Base-by-base conservation (phyloP, 1,140 invertebrate species). In the Anagrus nilaparvatae region DNA sequence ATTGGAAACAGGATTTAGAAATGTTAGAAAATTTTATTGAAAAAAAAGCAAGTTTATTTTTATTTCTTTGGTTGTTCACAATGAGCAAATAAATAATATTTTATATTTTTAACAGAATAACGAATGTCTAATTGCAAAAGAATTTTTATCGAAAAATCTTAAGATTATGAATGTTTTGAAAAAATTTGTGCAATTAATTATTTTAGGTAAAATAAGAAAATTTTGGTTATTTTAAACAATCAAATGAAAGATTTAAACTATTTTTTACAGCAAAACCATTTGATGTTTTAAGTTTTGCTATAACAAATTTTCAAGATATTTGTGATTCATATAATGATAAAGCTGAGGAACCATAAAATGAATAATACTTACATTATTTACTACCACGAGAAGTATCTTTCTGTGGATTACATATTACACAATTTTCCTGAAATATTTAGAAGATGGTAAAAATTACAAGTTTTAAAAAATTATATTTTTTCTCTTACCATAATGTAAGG, bases 361-460 rank as follows among this genome's bases (percentile, higher is more conserved):
- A 41, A 46, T 44, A 23, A 41, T 49, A 58, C 36, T 40, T 58
- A 33, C 46, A 62, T 64, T 53, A 64, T 58, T 65, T 61, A 47
- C 47, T 61, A 6, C 41, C 39, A 20, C 43, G 40, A 3, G 43
- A 47, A 30, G 43, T 56, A 31, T 65, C 56, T 39, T 66, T 67
- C 38, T 63, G 56, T 39, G 74, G 73, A 60, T 74, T 76, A 49
- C 78, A 81, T 29, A 78, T 71, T 4, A 70, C 69, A 59, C 78
- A 82, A 48, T 62, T 69, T 48, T 72, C 65, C 54, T 69, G 52
- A 30, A 61, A 55, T 31, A 53, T 49, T 33, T 44, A 43, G 28
- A 2, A 36, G 24, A 7, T 5, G 19, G 14, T 23, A 34, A 19
- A 19, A 20, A 36, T 14, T 12, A n/a, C n/a, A n/a, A n/a, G n/a